Evolutionary conservation across 2,797 vertebrate species (phyloP).

Genomic region (Hybognathus amarus): DNA sequence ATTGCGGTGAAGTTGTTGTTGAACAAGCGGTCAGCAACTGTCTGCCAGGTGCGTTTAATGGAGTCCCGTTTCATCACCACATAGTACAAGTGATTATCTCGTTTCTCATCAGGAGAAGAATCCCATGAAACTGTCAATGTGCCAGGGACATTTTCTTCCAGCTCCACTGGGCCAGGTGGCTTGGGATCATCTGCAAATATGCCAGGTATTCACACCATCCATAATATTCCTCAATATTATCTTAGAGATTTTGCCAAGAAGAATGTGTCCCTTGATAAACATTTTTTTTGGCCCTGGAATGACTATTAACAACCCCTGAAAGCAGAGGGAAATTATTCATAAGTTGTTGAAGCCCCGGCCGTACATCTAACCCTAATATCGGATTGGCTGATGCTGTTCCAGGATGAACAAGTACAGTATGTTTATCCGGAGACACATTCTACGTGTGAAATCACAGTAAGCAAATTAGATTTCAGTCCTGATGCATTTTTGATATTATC

Average conservation of each 20-base stretch:
- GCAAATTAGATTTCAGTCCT: not conserved
- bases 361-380: not conserved
- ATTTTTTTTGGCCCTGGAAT: not conserved
- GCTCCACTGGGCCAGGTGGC: conserved; percentile 80
- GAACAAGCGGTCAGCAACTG: conserved; percentile 81
- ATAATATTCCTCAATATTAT: conserved; percentile 1
- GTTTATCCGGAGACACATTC: conserved; percentile 7
- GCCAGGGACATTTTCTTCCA: conserved; percentile 83
- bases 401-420: not conserved
- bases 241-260: conserved; percentile 6
- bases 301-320: not conserved
- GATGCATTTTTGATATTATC: not conserved
- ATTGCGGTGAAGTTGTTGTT: conserved; percentile 87
- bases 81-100: conserved; percentile 81
- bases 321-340: not conserved
- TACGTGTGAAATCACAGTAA: not conserved
- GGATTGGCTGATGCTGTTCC: not conserved
- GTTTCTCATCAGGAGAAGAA: conserved; percentile 84
- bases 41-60: conserved; percentile 76
- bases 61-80: conserved; percentile 81
- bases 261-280: conserved; percentile 6
- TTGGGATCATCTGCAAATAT: conserved; percentile 80
- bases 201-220: conserved; percentile 13
- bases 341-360: not conserved
- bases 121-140: conserved; percentile 86